A percentile compares a stretch with the other conserved stretches of the same genome.
These are phyloP conservation scores for Athetis lepigone DNA, from an alignment of 2,888 invertebrate species.

Conservation along the genomic window DNA sequence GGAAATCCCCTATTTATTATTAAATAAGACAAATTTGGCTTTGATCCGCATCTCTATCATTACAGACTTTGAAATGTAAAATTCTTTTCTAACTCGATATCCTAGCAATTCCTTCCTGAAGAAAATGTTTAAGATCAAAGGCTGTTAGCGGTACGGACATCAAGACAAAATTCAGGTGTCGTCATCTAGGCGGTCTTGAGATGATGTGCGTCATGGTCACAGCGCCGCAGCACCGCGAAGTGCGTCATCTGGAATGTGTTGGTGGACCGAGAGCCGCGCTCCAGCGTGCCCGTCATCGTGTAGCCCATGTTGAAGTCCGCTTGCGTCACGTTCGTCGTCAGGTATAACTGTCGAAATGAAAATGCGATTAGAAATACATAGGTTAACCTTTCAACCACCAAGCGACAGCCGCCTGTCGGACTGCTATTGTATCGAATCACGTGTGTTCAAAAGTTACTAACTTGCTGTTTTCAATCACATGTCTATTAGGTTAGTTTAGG, in stretches of 20 bases:
- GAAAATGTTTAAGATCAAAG: background rate
- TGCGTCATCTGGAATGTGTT: conserved; percentile 96
- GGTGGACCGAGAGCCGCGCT: conserved; percentile 94
- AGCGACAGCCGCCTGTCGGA: no score
- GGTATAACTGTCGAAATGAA: conserved; percentile 79
- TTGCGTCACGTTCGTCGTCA: conserved; percentile 96
- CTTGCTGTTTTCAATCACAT: no score
- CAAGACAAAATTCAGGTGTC: background rate
- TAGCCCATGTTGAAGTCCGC: conserved; percentile 97
- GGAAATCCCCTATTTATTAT: no score
- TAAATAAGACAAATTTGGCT: no score
- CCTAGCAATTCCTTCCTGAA: background rate
- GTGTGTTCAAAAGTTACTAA: no score
- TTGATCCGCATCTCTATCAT: background rate
- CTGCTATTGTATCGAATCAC: no score
- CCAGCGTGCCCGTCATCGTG: conserved; percentile 96
- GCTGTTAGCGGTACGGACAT: conserved; percentile 31
- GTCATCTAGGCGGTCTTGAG: conserved; percentile 79
- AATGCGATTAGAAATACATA: background rate
- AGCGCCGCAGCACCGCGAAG: conserved; percentile 96
- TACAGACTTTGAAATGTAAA: background rate
- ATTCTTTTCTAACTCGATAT: background rate
- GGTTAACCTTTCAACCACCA: no score
- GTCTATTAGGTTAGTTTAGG: no score
- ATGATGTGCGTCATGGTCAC: conserved; percentile 92